Conservation (phyloP, 2,797 vertebrate genomes). For the Ctenochaetus hawaiiensis region DNA sequence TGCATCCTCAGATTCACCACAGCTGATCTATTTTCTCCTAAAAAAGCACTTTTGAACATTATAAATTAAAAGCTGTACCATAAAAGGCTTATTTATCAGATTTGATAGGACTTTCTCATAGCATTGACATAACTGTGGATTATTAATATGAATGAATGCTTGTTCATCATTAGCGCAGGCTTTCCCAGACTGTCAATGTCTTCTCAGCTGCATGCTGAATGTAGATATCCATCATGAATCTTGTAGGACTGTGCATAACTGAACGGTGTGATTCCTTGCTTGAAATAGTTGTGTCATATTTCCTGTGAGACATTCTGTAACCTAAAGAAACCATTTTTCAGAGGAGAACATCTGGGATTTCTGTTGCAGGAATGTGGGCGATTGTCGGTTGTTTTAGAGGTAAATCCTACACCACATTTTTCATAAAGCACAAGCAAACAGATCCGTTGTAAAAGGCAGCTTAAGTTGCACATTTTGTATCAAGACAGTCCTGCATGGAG, state of each 20-base stretch:
- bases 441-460: conserved; percentile 6
- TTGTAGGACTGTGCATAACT: conserved; percentile 8
- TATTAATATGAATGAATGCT: conserved; percentile 3
- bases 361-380: not conserved
- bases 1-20: not conserved
- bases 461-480: conserved; percentile 2
- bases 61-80: not conserved
- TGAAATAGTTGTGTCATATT: conserved; percentile 9
- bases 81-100: too few relatives aligned
- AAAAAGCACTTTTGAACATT: not conserved
- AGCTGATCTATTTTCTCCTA: not conserved
- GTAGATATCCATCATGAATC: conserved; percentile 20
- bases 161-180: not conserved
- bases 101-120: not conserved
- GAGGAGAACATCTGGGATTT: not conserved
- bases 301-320: conserved; percentile 5
- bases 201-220: conserved; percentile 19
- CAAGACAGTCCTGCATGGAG: not conserved
- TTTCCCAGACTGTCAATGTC: not conserved
- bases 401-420: conserved; percentile 30
- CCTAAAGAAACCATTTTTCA: not conserved
- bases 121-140: not conserved
- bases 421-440: conserved; percentile 20
- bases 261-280: not conserved
- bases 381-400: conserved; percentile 6